Evolutionary conservation across 2,797 vertebrate genomes (phyloP).

Genomic region (Melanitta fusca): DNA sequence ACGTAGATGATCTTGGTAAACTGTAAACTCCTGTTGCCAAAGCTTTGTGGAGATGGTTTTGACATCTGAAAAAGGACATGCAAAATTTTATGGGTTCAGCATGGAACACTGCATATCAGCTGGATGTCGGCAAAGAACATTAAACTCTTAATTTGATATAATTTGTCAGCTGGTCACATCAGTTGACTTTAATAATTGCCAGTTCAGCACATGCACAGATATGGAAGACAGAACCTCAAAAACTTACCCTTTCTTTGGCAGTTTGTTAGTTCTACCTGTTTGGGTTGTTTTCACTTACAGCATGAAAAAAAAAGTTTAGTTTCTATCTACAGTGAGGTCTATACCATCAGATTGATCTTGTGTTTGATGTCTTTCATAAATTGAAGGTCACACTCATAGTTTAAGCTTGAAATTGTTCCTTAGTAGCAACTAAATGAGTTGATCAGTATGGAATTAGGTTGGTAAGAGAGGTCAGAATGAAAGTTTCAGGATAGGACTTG

Average conservation of each 20-base stretch:
- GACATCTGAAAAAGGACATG: not conserved
- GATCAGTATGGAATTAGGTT: not conserved
- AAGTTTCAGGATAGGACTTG: not conserved
- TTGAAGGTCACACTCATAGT: slow-evolving; percentile 47
- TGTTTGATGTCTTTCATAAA: slow-evolving; percentile 48
- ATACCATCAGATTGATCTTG: slow-evolving; percentile 22
- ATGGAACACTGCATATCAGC: not conserved
- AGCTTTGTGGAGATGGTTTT: slow-evolving; percentile 4
- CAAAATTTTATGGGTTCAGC: not conserved
- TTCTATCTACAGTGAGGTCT: slow-evolving; percentile 14
- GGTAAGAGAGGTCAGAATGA: slow-evolving; percentile 2
- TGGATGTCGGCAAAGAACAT: not conserved
- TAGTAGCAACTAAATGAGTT: slow-evolving; percentile 45
- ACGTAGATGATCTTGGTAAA: not conserved
- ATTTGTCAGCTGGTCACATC: slow-evolving; percentile 1
- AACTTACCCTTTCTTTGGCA: slow-evolving; percentile 44
- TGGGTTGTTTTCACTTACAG: slow-evolving; percentile 34
- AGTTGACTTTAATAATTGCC: slow-evolving; percentile 47
- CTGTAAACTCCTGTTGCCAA: not conserved
- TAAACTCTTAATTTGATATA: not conserved
- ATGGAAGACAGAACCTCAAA: slow-evolving; percentile 18
- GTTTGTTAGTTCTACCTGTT: not conserved
- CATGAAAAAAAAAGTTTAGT: not conserved
- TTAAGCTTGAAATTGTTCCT: slow-evolving; percentile 55
- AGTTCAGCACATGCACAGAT: not conserved